Base-by-base conservation (phyloP, 2,797 vertebrate species). In the Notolabrus celidotus region DNA sequence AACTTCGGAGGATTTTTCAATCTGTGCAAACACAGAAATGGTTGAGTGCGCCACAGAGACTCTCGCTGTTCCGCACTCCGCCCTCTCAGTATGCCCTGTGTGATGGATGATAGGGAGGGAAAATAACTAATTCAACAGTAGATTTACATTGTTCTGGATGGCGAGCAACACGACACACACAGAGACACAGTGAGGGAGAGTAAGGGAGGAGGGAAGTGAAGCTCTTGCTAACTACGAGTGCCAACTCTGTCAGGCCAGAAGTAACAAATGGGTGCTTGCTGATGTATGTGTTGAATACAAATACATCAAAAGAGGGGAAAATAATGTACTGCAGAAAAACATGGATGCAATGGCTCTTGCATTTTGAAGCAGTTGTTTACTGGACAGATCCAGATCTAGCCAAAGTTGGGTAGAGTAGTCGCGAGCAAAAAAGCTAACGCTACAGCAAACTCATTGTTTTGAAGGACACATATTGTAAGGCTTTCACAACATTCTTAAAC, bases 71-170 rank as follows among this genome's bases (percentile, higher is more conserved):
- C 62, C 7, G 14, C 73, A 65, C 73, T 60, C 52, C 51, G 3
- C 67, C 64, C 71, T 65, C 77, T 67, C 81, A 25, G 46, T 33
- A 60, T 42, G 80, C 74, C 60, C 71, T 62, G 73, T 15, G 71
- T 79, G 88, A 86, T 84, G 85, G 82, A 86, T 86, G 80, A 77
- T 68, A 75, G 67, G 39, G 57, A 50, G 57, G 49, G 65, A 72
- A 68, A 82, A 80, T 84, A 69, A 85, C 82, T 83, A 80, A 86
- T 86, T 79, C 79, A 87, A 85, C 81, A 83, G 64, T 71, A 73
- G 77, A 88, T 90, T 80, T 85, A 85, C 87, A 89, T 84, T 84
- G 85, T 86, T 86, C 74, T 76, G 79, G 79, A 67, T 60, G 71
- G 61, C 5, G 42, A 62, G 36, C 46, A 33, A 36, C 57, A 34